Evolutionary conservation across 2,113 vertebrate species (phyloP), one percentile per base, ranked within the genome.

Genomic region (Alethe diademata): DNA sequence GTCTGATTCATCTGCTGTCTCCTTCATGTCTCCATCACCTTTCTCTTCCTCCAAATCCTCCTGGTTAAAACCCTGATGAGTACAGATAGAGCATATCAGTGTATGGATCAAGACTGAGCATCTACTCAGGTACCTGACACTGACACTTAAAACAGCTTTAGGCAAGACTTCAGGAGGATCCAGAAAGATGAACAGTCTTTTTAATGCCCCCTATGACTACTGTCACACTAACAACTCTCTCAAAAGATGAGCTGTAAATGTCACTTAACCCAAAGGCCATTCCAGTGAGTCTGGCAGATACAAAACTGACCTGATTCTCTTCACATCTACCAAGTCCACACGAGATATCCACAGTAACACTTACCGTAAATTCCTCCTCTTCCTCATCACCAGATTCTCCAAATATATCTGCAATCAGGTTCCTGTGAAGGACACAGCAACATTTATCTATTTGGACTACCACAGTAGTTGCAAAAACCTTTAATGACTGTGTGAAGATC

Each of bases 371-470:
- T 97, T 99, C 99, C 91, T 99, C 99, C 78, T 98, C 99, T 60
- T 99, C 99, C 95, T 99, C 99, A 95, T 99, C 99, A 53, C 99
- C 99, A 42, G 99, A 99, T 97, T 99, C 99, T 72, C 99, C 99
- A 92, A 99, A 99, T 97, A 99, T 99, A 96, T 99, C 99, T 40
- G 99, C 99, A 43, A 99, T 99, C 97, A 99, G 98, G 95, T 99
- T 99, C 98, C 99, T 99, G 96, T 19, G 85, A 88, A 89, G 78
- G 19, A 81, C 95, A 86, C 15, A 81, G 31, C 19, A 86, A 86
- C 31, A 78, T 78, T 95, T 69, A 78, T 40, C 36, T 82, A 13
- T 61, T 24, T 53, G 53, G 15, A 84, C 31, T 45, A 38, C n/a
- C 85, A 40, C 8, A 71, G 36, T 2, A 87, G 38, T 38, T 78